A percentile compares a stretch with the other conserved stretches of the same genome.
phyloP scores from a whole-genome alignment of 2,888 invertebrate species.

The Habroteleia sp. region DNA sequence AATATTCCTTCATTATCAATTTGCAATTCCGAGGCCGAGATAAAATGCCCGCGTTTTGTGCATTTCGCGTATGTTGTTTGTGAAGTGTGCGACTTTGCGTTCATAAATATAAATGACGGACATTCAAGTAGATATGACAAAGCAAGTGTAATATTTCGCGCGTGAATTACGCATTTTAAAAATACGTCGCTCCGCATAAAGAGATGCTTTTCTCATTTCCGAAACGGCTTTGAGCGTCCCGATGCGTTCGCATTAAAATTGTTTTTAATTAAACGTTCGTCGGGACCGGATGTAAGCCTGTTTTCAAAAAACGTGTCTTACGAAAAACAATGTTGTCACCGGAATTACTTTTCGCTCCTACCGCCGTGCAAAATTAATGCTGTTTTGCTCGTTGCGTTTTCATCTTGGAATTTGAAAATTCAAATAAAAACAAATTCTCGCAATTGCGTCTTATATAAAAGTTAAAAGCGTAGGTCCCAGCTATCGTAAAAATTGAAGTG shows the following conservation, averaged over 20 bases:
- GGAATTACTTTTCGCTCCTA: slow-evolving; percentile 15
- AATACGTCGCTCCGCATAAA: slow-evolving; percentile 1
- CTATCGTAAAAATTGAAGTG: no score
- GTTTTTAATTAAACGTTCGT: slow-evolving; percentile 22
- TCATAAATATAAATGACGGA: slow-evolving; percentile 57
- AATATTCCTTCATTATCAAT: neutral
- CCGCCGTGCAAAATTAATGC: slow-evolving; percentile 1
- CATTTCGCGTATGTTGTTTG: slow-evolving; percentile 1
- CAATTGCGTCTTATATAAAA: neutral
- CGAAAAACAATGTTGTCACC: slow-evolving; percentile 13
- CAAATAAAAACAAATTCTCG: slow-evolving; percentile 3
- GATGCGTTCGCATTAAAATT: slow-evolving; percentile 17
- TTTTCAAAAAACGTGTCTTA: slow-evolving; percentile 15
- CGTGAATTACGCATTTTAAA: slow-evolving; percentile 29
- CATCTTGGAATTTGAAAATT: slow-evolving; percentile 13
- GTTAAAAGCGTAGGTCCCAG: no score
- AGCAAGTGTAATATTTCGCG: slow-evolving; percentile 35
- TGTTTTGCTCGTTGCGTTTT: slow-evolving; percentile 5
- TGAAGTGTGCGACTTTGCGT: slow-evolving; percentile 31
- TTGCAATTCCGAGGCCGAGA: neutral
- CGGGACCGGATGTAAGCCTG: neutral
- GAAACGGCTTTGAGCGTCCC: slow-evolving; percentile 2
- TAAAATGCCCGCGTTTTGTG: slow-evolving; percentile 9
- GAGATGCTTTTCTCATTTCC: slow-evolving; percentile 6
- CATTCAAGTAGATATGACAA: slow-evolving; percentile 52